phyloP scores from a whole-genome alignment of 2,113 vertebrate genomes.

The Hiodon tergisus region DNA sequence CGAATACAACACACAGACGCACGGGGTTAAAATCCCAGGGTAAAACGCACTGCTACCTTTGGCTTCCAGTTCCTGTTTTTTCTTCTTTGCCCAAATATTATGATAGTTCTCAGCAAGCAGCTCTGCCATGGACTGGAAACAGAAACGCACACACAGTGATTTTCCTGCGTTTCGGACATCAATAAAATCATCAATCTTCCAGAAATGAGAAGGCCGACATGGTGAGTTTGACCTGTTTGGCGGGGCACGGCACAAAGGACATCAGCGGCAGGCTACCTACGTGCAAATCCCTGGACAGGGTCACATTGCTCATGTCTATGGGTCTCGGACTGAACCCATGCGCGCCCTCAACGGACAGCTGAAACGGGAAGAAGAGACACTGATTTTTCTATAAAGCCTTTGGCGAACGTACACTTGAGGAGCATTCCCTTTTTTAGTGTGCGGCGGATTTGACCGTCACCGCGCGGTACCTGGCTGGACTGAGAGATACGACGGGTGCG shows the following conservation, averaged over 20 bases:
- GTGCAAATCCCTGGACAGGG: constrained; percentile 84
- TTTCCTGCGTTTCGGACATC: neutral
- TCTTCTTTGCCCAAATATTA: constrained; percentile 94
- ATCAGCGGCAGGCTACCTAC: constrained; percentile 59
- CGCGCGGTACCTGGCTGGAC: constrained; percentile 74
- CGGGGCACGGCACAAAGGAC: neutral
- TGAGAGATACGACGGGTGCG: constrained; percentile 85
- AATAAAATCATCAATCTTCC: neutral
- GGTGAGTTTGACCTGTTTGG: neutral
- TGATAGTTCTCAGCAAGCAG: constrained; percentile 96
- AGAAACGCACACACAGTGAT: constrained; percentile 10
- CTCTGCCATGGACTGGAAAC: constrained; percentile 85
- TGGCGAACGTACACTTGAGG: too few relatives aligned
- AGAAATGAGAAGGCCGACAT: neutral
- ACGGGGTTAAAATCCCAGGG: neutral
- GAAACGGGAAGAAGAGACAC: constrained; percentile 25
- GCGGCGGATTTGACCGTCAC: neutral
- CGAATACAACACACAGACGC: neutral
- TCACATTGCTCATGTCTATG: constrained; percentile 95
- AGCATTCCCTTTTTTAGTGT: neutral
- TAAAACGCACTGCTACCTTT: constrained; percentile 69
- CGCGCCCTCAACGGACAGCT: constrained; percentile 82
- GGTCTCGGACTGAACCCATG: constrained; percentile 84
- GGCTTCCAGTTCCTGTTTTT: constrained; percentile 87
- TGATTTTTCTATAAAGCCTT: neutral